phyloP scores from a whole-genome alignment of 2,888 invertebrate genomes.

The Drepana falcataria region DNA sequence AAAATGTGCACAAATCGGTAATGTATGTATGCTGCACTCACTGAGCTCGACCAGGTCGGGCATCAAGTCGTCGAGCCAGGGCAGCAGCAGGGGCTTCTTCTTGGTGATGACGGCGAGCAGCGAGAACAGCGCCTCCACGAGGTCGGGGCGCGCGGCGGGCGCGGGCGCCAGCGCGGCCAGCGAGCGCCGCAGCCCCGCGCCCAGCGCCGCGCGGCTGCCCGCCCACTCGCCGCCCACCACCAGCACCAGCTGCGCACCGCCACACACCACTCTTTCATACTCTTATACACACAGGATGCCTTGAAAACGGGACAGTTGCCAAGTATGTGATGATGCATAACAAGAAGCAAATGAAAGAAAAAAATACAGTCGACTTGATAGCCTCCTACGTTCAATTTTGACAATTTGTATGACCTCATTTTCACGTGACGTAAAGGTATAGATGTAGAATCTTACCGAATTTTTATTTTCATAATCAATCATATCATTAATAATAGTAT shows the following conservation, averaged over 20 bases:
- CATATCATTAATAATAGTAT: no score
- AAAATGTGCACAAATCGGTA: no score
- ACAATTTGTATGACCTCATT: no score
- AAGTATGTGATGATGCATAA: no score
- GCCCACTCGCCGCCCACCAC: constrained; percentile 56
- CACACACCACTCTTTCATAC: not conserved
- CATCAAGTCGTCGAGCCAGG: constrained; percentile 52
- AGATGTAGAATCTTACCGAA: no score
- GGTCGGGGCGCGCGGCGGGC: constrained; percentile 82
- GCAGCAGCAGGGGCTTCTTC: constrained; percentile 75
- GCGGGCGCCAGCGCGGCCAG: constrained; percentile 67
- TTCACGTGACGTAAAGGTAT: no score
- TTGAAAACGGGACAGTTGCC: no score
- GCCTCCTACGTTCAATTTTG: no score
- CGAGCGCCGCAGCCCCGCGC: constrained; percentile 37
- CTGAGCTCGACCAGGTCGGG: constrained; percentile 53
- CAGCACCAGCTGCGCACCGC: constrained; percentile 49
- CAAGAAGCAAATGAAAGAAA: no score
- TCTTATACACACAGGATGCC: no score
- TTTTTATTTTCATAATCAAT: no score
- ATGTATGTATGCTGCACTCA: constrained; percentile 10
- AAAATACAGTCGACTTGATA: no score
- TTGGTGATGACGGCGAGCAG: constrained; percentile 82
- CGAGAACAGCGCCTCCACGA: constrained; percentile 84
- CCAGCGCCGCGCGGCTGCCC: constrained; percentile 40